Evolutionary conservation across 2,797 vertebrate genomes (phyloP), one percentile per base, ranked within the genome.

Genomic region (Amazona finschi): DNA sequence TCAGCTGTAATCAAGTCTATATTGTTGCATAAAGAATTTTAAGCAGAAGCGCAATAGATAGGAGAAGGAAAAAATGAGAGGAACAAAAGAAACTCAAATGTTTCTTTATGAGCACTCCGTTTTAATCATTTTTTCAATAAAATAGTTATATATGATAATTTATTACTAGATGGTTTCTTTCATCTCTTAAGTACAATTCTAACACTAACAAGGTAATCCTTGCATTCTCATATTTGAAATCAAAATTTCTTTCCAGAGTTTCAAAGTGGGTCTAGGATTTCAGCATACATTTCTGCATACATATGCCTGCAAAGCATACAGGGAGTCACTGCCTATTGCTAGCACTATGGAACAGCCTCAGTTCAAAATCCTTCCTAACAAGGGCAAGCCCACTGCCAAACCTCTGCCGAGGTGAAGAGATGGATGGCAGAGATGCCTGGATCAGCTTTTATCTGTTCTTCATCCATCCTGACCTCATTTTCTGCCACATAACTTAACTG

Each of bases 1-100:
- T 81, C 91, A 66, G 36, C 64, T 92, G 91, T 97, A 97, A 98
- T 98, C 97, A 97, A 97, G 93, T 95, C 96, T 82, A 95, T 87
- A 97, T 97, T 98, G 96, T 97, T 96, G 94, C 93, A 85, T 88
- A 96, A 97, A 97, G 95, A 97, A 98, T 97, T 93, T 93, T 95
- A 96, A 98, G 94, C 67, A 97, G 95, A 83, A 84, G 61, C 95
- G 74, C 46, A 78, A 95, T 76, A 94, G 55, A 87, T 44, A 94
- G 65, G 61, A 72, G 44, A 88, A 85, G 82, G 43, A 90, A 94
- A 91, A 94, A 83, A 67, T 90, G 64, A 82, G 71, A 95, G 66
- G 65, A 88, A 85, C 80, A 94, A 90, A 90, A 94, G 76, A 95
- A 96, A 92, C 36, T 69, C 36, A 11, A 95, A 94, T 92, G 41